A percentile compares a stretch with the other conserved stretches of the same genome.
These are phyloP conservation scores for Thryonomys swinderianus DNA, from an alignment of 2,113 vertebrate genomes.

Conservation along the genomic window DNA sequence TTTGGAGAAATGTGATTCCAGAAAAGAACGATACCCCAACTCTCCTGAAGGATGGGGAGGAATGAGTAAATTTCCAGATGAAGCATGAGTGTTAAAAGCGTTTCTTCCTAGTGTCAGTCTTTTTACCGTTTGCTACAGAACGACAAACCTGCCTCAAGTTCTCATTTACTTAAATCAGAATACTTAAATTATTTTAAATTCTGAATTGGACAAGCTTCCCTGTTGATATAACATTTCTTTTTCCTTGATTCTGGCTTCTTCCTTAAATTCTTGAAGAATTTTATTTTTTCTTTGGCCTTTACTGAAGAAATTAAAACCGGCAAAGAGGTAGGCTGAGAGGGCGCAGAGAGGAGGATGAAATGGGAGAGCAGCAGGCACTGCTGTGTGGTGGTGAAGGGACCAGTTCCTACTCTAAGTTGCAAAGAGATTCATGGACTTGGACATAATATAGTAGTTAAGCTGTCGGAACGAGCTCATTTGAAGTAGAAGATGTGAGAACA, in stretches of 20 bases:
- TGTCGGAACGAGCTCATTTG: neutral
- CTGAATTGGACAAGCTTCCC: neutral
- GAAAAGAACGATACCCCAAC: neutral
- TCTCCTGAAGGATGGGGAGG: neutral
- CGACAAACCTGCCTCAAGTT: neutral
- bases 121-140: neutral
- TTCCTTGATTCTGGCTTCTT: neutral
- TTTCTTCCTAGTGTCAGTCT: neutral
- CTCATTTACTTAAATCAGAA: conserved; percentile 29
- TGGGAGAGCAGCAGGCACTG: neutral
- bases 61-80: neutral
- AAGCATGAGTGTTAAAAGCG: neutral
- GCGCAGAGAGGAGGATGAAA: neutral
- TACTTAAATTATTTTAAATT: conserved; percentile 20
- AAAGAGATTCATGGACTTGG: neutral
- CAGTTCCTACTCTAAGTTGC: neutral
- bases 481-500: neutral
- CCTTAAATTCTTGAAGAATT: conserved; percentile 32
- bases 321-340: neutral
- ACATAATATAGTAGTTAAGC: neutral
- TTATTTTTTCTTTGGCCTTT: conserved; percentile 16
- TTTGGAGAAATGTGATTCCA: neutral
- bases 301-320: neutral
- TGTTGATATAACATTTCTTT: neutral
- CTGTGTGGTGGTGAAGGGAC: neutral